These are phyloP conservation scores for Canis aureus DNA, from an alignment of 2,113 vertebrate genomes.

Conservation along the genomic window DNA sequence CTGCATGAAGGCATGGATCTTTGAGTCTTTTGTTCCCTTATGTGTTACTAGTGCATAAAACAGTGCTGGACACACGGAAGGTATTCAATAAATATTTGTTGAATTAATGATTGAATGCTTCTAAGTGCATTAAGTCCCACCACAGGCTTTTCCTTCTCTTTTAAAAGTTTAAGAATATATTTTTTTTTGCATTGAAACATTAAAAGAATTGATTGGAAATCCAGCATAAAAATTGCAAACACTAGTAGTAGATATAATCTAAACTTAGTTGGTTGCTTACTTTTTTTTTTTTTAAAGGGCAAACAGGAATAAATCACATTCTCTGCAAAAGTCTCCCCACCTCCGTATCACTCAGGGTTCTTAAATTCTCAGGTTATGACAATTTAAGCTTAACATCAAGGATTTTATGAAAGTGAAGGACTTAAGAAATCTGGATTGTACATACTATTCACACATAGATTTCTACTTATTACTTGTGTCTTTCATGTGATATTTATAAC, in stretches of 20 bases:
- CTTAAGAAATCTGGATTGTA: not conserved
- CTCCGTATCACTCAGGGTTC: not conserved
- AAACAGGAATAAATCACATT: not conserved
- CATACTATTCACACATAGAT: not conserved
- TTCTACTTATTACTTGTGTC: not conserved
- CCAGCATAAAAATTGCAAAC: not conserved
- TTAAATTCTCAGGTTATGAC: not conserved
- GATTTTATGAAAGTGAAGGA: constrained; percentile 3
- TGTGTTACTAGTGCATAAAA: not conserved
- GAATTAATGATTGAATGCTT: not conserved
- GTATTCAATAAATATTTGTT: not conserved
- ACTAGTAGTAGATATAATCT: not conserved
- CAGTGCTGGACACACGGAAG: not conserved
- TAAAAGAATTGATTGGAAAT: not conserved
- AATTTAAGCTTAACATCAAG: not conserved
- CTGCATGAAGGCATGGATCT: not conserved
- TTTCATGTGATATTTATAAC: not conserved
- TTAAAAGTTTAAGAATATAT: not conserved
- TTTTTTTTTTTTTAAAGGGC: not conserved
- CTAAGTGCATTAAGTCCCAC: not conserved
- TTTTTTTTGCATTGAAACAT: not conserved
- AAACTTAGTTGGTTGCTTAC: not conserved
- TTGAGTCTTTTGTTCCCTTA: not conserved
- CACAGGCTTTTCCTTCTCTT: not conserved
- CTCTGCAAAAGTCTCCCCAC: not conserved